Percentiles rank a stretch among this genome's conserved stretches.
These are phyloP conservation scores for Leucoraja ocellata DNA, from an alignment of 2,797 vertebrate genomes.

Conservation along the genomic window DNA sequence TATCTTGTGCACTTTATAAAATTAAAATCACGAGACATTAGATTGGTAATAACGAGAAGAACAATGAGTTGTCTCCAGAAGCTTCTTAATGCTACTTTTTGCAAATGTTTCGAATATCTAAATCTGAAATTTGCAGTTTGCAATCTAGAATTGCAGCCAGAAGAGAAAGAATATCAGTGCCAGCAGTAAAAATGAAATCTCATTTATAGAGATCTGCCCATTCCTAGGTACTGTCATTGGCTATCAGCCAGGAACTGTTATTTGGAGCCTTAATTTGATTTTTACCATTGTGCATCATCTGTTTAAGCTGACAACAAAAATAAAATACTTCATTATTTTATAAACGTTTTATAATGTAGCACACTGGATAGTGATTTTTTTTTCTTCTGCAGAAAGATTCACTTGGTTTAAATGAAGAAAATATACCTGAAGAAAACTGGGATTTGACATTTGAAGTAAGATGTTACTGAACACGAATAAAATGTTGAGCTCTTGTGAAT, in stretches of 20 bases:
- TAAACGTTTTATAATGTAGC: background rate
- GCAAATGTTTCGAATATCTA: background rate
- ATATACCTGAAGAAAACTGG: constrained; percentile 47
- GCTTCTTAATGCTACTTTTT: background rate
- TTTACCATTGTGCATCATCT: background rate
- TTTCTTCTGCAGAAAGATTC: background rate
- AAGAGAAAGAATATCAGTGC: too few species aligned
- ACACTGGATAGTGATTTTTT: background rate
- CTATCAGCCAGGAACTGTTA: background rate
- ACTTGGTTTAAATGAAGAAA: background rate
- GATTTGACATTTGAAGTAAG: constrained; percentile 53
- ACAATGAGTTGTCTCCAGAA: background rate
- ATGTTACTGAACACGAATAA: background rate
- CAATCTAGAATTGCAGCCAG: background rate
- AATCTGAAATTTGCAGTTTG: background rate
- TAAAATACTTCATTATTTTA: background rate
- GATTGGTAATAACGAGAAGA: background rate
- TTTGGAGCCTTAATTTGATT: background rate
- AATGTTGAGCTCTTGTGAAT: background rate
- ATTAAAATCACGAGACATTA: background rate
- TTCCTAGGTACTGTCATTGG: background rate
- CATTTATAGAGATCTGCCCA: background rate
- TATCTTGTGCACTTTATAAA: background rate
- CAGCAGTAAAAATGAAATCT: background rate
- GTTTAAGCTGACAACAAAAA: too few species aligned